Percentiles rank a stretch among this genome's conserved stretches.
These are phyloP conservation scores for Hyperoodon ampullatus DNA, from an alignment of 2,113 vertebrate species.

Conservation along the genomic window DNA sequence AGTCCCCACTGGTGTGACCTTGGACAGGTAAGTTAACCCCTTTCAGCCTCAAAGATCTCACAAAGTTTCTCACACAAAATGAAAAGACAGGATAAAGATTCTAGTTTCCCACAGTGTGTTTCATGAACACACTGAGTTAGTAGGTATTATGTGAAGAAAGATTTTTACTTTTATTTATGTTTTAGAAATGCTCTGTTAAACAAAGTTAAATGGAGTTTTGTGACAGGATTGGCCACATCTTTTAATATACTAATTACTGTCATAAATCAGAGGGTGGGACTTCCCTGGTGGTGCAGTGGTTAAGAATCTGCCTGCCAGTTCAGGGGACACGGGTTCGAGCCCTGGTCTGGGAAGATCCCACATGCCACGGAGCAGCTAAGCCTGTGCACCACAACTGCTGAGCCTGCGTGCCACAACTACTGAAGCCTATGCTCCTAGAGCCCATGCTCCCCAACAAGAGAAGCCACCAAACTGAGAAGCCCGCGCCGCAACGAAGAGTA, in stretches of 20 bases:
- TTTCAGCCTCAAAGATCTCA: not conserved
- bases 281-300: too few species aligned
- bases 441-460: too few species aligned
- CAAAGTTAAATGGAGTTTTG: not conserved
- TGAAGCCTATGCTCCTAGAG: too few species aligned
- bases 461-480: too few species aligned
- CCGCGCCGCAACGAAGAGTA: too few species aligned
- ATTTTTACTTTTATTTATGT: not conserved
- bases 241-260: not conserved
- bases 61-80: not conserved
- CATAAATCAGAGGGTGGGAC: not conserved
- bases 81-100: not conserved
- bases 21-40: not conserved
- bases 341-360: too few species aligned
- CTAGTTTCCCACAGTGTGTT: not conserved
- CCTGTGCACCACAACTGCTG: too few species aligned
- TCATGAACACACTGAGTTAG: not conserved
- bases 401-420: too few species aligned
- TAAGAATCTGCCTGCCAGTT: too few species aligned
- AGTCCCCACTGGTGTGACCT: not conserved
- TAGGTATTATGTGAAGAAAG: not conserved
- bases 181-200: slow-evolving; percentile 27
- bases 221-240: not conserved
- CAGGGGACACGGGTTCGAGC: too few species aligned
- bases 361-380: too few species aligned